A percentile compares a stretch with the other conserved stretches of the same genome.
Evolutionary conservation across 2,113 vertebrate species (phyloP).

Genomic region (Heterotis niloticus): DNA sequence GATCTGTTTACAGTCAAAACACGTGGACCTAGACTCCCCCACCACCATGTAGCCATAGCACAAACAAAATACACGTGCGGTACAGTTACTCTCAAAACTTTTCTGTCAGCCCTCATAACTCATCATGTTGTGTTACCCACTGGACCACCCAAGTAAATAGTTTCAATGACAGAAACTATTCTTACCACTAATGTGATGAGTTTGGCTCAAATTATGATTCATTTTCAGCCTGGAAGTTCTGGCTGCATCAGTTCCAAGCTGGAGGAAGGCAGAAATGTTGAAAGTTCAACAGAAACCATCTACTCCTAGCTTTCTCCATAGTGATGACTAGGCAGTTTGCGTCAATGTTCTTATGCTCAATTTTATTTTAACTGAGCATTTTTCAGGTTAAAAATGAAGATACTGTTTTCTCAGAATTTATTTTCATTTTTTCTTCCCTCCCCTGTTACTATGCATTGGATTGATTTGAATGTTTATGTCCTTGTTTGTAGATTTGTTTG

Average conservation of each 20-base stretch:
- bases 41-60: no score
- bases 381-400: constrained; percentile 20
- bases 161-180: background rate
- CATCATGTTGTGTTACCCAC: no score
- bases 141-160: no score
- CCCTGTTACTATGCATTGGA: constrained; percentile 20
- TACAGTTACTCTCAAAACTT: no score
- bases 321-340: background rate
- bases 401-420: constrained; percentile 9
- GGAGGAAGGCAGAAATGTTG: constrained; percentile 12
- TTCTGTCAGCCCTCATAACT: no score
- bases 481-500: constrained; percentile 98
- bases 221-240: background rate
- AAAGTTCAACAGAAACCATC: constrained; percentile 3
- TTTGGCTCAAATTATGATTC: constrained; percentile 17
- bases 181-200: background rate
- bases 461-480: constrained; percentile 71
- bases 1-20: no score
- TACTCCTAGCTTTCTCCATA: background rate
- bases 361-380: constrained; percentile 1
- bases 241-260: background rate
- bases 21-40: no score
- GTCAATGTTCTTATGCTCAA: background rate
- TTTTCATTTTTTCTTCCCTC: constrained; percentile 17
- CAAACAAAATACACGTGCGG: no score